These are phyloP conservation scores for Ophion obscuratus DNA, from an alignment of 2,888 invertebrate genomes.

Conservation along the genomic window DNA sequence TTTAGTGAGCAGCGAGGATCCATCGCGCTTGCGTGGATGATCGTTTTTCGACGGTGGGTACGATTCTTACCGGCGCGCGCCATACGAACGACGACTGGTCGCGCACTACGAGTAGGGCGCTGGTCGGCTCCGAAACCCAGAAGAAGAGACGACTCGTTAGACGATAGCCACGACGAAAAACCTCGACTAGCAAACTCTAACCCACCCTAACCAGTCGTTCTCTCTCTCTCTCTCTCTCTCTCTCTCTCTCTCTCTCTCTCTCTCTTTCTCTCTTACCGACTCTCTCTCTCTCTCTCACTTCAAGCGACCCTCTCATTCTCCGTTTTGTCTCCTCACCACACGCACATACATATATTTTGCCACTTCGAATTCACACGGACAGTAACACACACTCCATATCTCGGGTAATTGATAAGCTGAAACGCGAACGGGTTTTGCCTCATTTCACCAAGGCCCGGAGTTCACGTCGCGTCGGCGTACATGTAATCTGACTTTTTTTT, in stretches of 20 bases:
- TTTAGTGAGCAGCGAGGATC: slow-evolving; percentile 69
- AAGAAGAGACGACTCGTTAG: slow-evolving; percentile 74
- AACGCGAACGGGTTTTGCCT: slow-evolving; percentile 54
- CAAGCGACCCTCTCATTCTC: neutral
- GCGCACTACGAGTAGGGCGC: slow-evolving; percentile 87
- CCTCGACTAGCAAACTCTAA: slow-evolving; percentile 68
- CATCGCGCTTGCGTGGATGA: slow-evolving; percentile 79
- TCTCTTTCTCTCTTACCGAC: neutral
- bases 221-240: slow-evolving; percentile 40
- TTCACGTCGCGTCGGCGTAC: slow-evolving; percentile 50
- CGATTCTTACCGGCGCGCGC: slow-evolving; percentile 84
- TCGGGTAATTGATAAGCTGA: slow-evolving; percentile 60
- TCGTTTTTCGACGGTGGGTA: slow-evolving; percentile 80
- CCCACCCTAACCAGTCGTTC: slow-evolving; percentile 67
- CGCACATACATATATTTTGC: slow-evolving; percentile 39
- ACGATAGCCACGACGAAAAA: slow-evolving; percentile 70
- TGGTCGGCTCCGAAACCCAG: slow-evolving; percentile 84
- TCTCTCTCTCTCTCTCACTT: slow-evolving; percentile 21
- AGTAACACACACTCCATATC: slow-evolving; percentile 48
- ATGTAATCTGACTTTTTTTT: slow-evolving; percentile 35
- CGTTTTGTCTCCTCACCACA: slow-evolving; percentile 1
- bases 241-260: slow-evolving; percentile 40
- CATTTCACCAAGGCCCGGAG: slow-evolving; percentile 58
- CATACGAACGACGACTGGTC: slow-evolving; percentile 87
- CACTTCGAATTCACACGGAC: slow-evolving; percentile 35